Percentiles rank a stretch among this genome's conserved stretches.
phyloP scores from a whole-genome alignment of 1,140 invertebrate genomes.

The Frieseomelitta varia region DNA sequence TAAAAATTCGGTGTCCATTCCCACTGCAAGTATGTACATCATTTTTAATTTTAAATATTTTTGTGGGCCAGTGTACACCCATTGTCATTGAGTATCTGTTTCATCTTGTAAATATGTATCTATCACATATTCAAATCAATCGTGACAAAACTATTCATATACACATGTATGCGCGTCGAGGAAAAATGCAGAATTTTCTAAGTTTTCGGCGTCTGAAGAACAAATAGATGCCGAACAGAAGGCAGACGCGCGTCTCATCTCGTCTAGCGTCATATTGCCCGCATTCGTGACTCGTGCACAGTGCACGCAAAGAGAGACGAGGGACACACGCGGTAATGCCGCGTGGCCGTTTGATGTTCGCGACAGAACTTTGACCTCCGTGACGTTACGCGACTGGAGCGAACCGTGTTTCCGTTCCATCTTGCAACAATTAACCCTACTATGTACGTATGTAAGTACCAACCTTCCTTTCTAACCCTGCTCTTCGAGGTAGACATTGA shows the following conservation, averaged over 20 bases:
- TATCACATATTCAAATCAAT: too few relatives aligned
- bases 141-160: too few relatives aligned
- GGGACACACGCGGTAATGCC: constrained; percentile 60
- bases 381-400: not conserved
- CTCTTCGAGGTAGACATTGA: not conserved
- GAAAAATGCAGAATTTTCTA: too few relatives aligned
- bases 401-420: not conserved
- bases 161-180: too few relatives aligned
- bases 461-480: too few relatives aligned
- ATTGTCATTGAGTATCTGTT: too few relatives aligned
- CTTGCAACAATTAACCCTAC: not conserved
- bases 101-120: too few relatives aligned
- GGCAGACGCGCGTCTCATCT: constrained; percentile 33
- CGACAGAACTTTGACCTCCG: constrained; percentile 57
- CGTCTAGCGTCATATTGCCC: constrained; percentile 9
- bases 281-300: constrained; percentile 66
- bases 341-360: constrained; percentile 71
- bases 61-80: too few relatives aligned
- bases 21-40: too few relatives aligned
- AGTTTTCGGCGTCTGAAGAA: constrained; percentile 16
- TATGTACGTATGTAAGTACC: not conserved
- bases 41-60: too few relatives aligned
- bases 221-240: constrained; percentile 37
- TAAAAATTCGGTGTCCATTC: too few relatives aligned
- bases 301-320: constrained; percentile 60